Conservation (phyloP, 2,113 vertebrate species). For the Chloropsis cyanopogon region DNA sequence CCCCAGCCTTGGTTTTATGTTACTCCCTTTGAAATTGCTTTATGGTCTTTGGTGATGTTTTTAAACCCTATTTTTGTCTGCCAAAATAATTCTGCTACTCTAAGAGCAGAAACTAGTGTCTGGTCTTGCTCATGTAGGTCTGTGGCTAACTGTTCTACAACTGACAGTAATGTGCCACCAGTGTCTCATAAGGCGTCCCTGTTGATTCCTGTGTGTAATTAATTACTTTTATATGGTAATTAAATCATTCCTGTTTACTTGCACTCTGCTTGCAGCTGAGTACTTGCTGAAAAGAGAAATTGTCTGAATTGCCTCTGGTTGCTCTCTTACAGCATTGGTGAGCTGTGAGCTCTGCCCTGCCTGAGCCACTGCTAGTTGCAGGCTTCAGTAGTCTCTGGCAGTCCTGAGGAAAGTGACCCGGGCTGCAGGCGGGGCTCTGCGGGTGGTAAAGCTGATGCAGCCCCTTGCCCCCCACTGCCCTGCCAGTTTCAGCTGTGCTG, state of each 20-base stretch:
- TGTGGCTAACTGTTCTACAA: neutral
- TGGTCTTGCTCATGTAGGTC: neutral
- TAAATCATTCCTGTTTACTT: constrained; percentile 25
- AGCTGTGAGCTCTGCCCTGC: neutral
- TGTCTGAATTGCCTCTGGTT: neutral
- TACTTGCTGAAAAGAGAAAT: constrained; percentile 15
- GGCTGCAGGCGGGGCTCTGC: neutral
- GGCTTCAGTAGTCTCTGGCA: neutral
- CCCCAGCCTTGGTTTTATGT: neutral
- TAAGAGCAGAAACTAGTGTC: neutral
- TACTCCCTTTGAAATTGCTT: neutral
- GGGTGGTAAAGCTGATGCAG: neutral
- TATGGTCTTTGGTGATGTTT: neutral
- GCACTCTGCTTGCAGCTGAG: neutral
- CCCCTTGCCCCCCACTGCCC: neutral
- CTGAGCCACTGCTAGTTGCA: neutral
- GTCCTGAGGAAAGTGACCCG: fast-evolving
- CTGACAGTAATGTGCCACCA: neutral
- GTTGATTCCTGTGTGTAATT: neutral
- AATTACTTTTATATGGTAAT: constrained; percentile 28
- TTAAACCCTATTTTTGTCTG: neutral
- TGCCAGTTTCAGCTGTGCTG: neutral
- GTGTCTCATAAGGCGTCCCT: neutral
- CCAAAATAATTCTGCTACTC: neutral
- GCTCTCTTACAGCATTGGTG: fast-evolving